Conservation (phyloP, 2,797 vertebrate species). For the Hirundo rustica region DNA sequence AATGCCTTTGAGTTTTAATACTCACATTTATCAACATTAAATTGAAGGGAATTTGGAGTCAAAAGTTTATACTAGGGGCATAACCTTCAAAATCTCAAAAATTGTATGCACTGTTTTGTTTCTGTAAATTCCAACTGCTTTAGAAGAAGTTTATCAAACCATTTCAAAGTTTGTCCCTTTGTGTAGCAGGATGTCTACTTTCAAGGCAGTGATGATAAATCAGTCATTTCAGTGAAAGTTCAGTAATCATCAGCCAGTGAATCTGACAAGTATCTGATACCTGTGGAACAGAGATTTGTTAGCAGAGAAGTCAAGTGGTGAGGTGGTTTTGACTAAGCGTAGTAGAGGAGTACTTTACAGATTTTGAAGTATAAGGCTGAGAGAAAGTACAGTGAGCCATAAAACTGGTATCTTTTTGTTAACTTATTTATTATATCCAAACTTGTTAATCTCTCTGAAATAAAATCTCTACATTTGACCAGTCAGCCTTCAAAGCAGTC, state of each 20-base stretch:
- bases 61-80: background rate
- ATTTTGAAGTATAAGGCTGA: background rate
- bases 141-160: background rate
- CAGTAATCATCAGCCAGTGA: background rate
- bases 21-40: background rate
- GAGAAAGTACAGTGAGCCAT: background rate
- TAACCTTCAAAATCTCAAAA: background rate
- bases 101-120: background rate
- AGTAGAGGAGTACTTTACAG: background rate
- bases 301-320: background rate
- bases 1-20: background rate
- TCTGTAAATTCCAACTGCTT: background rate
- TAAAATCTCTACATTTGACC: background rate
- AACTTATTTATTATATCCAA: background rate
- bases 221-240: background rate
- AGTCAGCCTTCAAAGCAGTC: background rate
- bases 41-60: background rate
- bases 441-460: background rate
- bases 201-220: background rate
- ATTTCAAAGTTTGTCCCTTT: background rate
- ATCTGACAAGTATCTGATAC: background rate
- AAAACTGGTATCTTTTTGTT: background rate
- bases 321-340: background rate
- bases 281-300: background rate
- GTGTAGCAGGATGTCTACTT: background rate